Evolutionary conservation across 2,797 vertebrate genomes (phyloP), one percentile per base, ranked within the genome.

Genomic region (Limnodromus scolopaceus): DNA sequence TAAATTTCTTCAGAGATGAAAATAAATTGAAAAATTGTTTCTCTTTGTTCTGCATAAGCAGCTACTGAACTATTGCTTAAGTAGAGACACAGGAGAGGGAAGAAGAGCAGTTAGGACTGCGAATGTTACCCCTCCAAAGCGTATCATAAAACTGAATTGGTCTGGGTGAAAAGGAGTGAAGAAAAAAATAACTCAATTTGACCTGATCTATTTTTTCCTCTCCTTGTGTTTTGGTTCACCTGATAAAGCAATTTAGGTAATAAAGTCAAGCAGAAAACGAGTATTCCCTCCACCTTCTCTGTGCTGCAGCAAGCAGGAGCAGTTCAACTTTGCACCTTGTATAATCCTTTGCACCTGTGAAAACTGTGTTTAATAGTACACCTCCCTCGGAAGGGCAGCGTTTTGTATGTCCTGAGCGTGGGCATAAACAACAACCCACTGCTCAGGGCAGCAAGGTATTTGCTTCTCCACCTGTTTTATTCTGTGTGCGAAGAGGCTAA

Each of bases 221-320:
- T 84, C 55, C 53, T 90, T 80, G 32, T 69, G 43, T 28, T 93
- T 94, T 89, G 45, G 28, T 45, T 93, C 86, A 93, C 39, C 68
- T 57, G 51, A 65, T 84, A 58, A 75, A 92, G 65, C 61, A 91
- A 70, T 91, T 84, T 66, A 79, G n/a, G 43, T 64, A 84, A 84
- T 58, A 91, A 93, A 90, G 39, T 23, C 78, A 84, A 80, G 70
- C 66, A 93, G 84, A 95, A 89, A 93, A 72, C 1, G 36, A 70
- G 9, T 16, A 41, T 60, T 87, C 32, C 30, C 45, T 34, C 20
- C 3, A 7, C 54, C 5, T 34, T n/a, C 55, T 41, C 32, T 30
- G 54, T 16, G 61, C 49, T 36, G 5, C 60, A 70, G 71, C 9
- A 63, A 70, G 36, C 45, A 30, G 61, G 70, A 74, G 20, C 55